phyloP scores from a whole-genome alignment of 2,113 vertebrate genomes.

The Calidris pugnax region DNA sequence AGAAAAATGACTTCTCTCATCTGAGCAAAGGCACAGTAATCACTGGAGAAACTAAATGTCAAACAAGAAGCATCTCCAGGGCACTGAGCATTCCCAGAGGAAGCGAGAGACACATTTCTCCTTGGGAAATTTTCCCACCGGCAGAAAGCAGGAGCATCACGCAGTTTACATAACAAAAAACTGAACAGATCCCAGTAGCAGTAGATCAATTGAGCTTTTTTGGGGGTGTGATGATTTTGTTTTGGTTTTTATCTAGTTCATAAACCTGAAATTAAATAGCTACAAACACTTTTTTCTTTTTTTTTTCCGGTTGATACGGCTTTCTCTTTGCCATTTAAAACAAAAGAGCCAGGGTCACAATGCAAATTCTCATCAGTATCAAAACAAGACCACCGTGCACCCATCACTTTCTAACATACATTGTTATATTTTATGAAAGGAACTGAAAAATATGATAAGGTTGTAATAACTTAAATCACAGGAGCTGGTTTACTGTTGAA shows the following conservation, averaged over 20 bases:
- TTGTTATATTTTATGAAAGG: background rate
- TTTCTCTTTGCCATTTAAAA: background rate
- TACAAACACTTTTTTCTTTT: background rate
- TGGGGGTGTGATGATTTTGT: background rate
- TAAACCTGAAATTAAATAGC: background rate
- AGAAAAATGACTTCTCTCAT: background rate
- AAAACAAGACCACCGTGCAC: background rate
- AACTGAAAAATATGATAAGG: background rate
- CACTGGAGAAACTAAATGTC: slow-evolving; percentile 66
- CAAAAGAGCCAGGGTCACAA: background rate
- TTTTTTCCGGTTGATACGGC: background rate
- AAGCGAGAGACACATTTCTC: slow-evolving; percentile 51
- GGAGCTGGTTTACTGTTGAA: background rate
- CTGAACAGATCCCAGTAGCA: slow-evolving; percentile 33
- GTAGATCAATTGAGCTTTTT: slow-evolving; percentile 17
- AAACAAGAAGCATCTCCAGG: slow-evolving; percentile 53
- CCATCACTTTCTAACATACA: background rate
- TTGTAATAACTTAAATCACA: background rate
- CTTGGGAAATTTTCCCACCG: slow-evolving; percentile 72
- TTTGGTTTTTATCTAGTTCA: background rate
- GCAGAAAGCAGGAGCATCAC: background rate
- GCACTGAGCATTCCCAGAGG: slow-evolving; percentile 72
- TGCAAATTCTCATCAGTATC: background rate
- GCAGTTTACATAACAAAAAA: slow-evolving; percentile 6
- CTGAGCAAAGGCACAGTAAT: slow-evolving; percentile 6